Evolutionary conservation across 2,888 invertebrate genomes (phyloP).

Genomic region (Volucella bombylans): DNA sequence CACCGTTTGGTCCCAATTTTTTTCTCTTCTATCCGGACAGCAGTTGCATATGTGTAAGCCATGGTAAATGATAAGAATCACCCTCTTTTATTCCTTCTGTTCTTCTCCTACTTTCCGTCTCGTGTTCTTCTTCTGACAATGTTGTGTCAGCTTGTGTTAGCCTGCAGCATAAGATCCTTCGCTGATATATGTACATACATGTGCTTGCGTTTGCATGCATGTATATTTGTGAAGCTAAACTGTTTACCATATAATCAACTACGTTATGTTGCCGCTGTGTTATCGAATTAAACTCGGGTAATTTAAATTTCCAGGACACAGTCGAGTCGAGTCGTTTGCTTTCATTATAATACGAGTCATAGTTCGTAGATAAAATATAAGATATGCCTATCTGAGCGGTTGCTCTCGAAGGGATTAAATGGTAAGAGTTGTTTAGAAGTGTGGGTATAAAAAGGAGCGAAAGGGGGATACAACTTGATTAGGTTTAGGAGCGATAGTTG

Average conservation of each 20-base stretch:
- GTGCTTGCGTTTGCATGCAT: constrained; percentile 1
- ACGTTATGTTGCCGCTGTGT: constrained; percentile 44
- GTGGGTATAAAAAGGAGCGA: not conserved
- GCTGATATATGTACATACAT: not conserved
- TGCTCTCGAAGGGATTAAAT: constrained; percentile 59
- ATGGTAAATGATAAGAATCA: constrained; percentile 64
- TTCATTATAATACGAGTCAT: constrained; percentile 37
- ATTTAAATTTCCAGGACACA: constrained; percentile 69
- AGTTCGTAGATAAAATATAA: constrained; percentile 59
- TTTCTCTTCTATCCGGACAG: constrained; percentile 35
- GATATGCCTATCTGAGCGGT: constrained; percentile 55
- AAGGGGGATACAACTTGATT: constrained; percentile 42
- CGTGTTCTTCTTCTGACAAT: constrained; percentile 44
- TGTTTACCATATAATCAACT: constrained; percentile 67
- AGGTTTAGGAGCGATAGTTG: constrained; percentile 52
- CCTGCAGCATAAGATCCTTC: constrained; percentile 39
- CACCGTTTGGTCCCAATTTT: constrained; percentile 12
- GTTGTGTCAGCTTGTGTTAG: constrained; percentile 68
- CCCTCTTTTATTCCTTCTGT: constrained; percentile 43
- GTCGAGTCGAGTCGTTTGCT: constrained; percentile 20
- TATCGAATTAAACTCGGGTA: constrained; percentile 71
- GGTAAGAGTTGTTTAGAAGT: not conserved
- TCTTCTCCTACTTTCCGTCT: too few relatives aligned
- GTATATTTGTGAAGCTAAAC: constrained; percentile 28
- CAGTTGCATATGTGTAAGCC: constrained; percentile 60